Evolutionary conservation across 1,140 invertebrate species (phyloP).

Genomic region (Chironomus striatipennis): DNA sequence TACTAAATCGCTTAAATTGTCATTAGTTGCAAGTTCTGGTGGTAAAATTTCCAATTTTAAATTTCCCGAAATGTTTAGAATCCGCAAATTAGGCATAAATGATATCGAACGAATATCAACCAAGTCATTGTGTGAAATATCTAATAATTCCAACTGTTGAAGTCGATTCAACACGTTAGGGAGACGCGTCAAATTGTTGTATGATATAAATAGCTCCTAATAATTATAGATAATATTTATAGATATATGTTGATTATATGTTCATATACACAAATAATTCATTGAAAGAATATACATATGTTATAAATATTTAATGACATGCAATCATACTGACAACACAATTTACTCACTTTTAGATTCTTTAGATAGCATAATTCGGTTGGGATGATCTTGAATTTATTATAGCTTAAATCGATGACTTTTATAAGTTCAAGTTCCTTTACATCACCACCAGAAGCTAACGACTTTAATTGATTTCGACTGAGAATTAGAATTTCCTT

Average conservation of each 20-base stretch:
- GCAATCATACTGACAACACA: constrained; percentile 24
- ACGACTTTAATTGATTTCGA: constrained; percentile 54
- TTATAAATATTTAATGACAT: constrained; percentile 3
- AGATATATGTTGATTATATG: neutral
- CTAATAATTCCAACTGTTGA: constrained; percentile 51
- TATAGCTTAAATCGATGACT: constrained; percentile 61
- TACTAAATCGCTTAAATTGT: constrained; percentile 44
- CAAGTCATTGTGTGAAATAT: constrained; percentile 57
- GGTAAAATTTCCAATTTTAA: constrained; percentile 44
- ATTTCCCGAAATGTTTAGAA: constrained; percentile 51
- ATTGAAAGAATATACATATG: neutral
- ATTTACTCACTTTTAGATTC: constrained; percentile 47
- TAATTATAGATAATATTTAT: constrained; percentile 29
- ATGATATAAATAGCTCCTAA: constrained; percentile 55
- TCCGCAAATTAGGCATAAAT: constrained; percentile 51
- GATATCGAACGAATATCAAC: constrained; percentile 42
- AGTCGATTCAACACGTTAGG: constrained; percentile 57
- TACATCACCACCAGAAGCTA: constrained; percentile 60
- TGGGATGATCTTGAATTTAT: constrained; percentile 55
- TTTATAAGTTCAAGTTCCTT: constrained; percentile 57
- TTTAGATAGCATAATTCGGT: constrained; percentile 51
- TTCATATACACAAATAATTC: neutral
- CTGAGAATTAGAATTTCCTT: constrained; percentile 60
- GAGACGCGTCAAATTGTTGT: constrained; percentile 54
- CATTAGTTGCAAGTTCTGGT: constrained; percentile 24